Conservation (phyloP, 2,888 invertebrate genomes). For the Lymantria dispar region DNA sequence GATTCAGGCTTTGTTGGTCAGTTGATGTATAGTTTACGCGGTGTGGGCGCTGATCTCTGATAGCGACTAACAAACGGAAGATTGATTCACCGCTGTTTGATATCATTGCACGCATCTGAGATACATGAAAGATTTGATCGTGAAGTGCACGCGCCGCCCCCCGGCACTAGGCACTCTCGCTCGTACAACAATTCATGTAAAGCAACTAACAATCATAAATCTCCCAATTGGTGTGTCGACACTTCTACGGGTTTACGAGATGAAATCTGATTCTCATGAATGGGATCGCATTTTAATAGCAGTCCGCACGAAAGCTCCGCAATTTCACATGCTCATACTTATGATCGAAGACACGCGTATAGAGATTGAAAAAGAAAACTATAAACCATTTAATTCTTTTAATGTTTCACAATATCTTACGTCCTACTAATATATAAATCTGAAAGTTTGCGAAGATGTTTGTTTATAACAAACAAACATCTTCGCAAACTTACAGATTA, state of each 20-base stretch:
- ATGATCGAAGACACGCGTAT: too few species aligned
- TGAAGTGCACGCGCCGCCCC: constrained; percentile 58
- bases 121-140: constrained; percentile 57
- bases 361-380: too few species aligned
- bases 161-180: constrained; percentile 33
- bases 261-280: constrained; percentile 68
- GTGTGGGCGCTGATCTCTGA: constrained; percentile 65
- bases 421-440: too few species aligned
- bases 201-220: constrained; percentile 67
- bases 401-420: too few species aligned
- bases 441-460: too few species aligned
- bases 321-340: constrained; percentile 23
- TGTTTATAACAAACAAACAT: too few species aligned
- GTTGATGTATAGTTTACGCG: constrained; percentile 45
- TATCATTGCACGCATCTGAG: constrained; percentile 66
- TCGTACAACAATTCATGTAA: constrained; percentile 59
- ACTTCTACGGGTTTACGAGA: constrained; percentile 53
- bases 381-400: too few species aligned
- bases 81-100: constrained; percentile 71
- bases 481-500: too few species aligned
- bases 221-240: constrained; percentile 54
- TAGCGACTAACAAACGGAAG: constrained; percentile 62
- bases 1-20: constrained; percentile 46
- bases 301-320: constrained; percentile 42
- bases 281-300: constrained; percentile 59